Evolutionary conservation across 2,888 invertebrate species (phyloP), one percentile per base, ranked within the genome.

Genomic region (Rhagonycha lutea): DNA sequence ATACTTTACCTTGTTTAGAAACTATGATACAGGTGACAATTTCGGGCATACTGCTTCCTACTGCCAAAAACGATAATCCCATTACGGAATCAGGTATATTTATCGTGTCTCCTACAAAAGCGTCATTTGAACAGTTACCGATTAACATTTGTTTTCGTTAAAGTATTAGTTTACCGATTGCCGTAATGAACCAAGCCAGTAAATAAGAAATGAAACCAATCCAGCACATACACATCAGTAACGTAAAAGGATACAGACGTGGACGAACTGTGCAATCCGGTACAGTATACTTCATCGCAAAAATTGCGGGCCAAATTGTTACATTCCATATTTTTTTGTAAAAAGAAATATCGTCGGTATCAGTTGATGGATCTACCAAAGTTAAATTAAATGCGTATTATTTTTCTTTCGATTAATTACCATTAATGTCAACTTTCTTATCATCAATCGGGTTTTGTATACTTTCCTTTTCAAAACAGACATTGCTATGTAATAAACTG

Each of bases 21-120:
- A 95, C 95, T 62, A 95, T 91, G 4, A 95, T 91, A 83, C 94
- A 94, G 29, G 95, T 93, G 0, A 95, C 93, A 0, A 94, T 94
- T 88, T 96, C 95, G 0, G 95, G 95, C 0, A 95, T 90, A 82
- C 94, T 94, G 80, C 94, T 95, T 61, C 95, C 95, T 1, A 94
- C 93, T 0, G 95, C 95, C 11, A 95, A 88, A 80, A 95, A 92
- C 4, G 94, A 94, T 71, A 95, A 89, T 0, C 95, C 95, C 87
- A 94, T 94, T 14, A 95, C 93, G 60, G 94, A 93, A 85, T 95
- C 95, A 0, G 95, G 95, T 32, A 95, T 91, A 78, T 90, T 89
- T 12, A 94, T 87, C 0, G 95, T 93, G 82, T 93, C 93, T 68
- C 95, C 95, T 92, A 81, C 5, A 82, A 80, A 11, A 7, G 29